Evolutionary conservation across 1,140 invertebrate species (phyloP), one percentile per base, ranked within the genome.

Genomic region (Drosophila sproati): DNA sequence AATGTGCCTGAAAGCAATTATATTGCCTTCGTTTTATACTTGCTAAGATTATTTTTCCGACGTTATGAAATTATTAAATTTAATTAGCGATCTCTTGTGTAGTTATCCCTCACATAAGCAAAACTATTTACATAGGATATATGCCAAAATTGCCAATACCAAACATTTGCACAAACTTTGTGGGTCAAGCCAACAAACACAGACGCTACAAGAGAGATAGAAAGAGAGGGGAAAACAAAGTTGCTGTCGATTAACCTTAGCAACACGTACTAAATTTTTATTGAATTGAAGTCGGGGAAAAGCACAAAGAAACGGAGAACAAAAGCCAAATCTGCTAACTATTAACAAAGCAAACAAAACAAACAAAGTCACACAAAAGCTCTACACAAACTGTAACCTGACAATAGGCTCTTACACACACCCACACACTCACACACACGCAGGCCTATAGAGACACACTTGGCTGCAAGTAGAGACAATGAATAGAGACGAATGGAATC

Each of bases 261-360:
- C 61, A 76, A 72, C 60, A 76, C 61, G 55, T 72, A 64, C 45
- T 59, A 72, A 31, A 72, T 72, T 64, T 72, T 56, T 72, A 72
- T 72, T 64, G 54, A 72, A 72, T 59, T 72, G 60, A 34, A 12
- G 35, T 34, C 45, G n/a, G 7, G 60, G 31, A 43, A 57, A 3
- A 0, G 10, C 37, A 32, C 6, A 52, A 57, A 8, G 37, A 45
- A 7, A 29, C 47, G 3, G 43, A 7, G 60, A 61, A 31, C 47
- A 12, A 41, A 43, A 34, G 10, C 29, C 32, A 48, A 45, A 28
- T 7, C 35, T 12, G 20, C 12, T 61, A 69, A 60, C 48, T 69
- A 61, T 69, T 61, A 70, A 70, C 48, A 62, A 37, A 70, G 31
- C 56, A 69, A 70, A 55, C 51, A 52, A 55, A 55, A 55, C 31